Base-by-base conservation (phyloP, 2,797 vertebrate genomes). In the Hypotaenidia okinawae region DNA sequence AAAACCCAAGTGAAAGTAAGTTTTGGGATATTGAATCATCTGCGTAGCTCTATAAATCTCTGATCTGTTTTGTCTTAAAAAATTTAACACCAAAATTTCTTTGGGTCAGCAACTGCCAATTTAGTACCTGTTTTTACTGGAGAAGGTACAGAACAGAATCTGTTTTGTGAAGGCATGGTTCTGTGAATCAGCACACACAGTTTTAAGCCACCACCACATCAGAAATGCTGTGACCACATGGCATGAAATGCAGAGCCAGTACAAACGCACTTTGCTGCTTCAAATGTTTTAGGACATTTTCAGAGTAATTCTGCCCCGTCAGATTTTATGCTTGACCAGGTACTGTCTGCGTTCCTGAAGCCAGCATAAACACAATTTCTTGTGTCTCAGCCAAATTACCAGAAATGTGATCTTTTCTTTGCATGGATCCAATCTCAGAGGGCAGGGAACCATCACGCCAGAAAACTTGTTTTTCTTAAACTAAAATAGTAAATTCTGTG, bases 311-410 rank as follows among this genome's bases (percentile, higher is more conserved):
- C 76, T 94, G 75, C 78, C 67, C 77, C 57, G 57, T 81, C 52
- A 87, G 81, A 77, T 89, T 93, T 93, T 84, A 67, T 83, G 89
- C 93, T 70, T 85, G 59, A 96, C 89, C 93, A 93, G 88, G 86
- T 95, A 94, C 39, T 30, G 39, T 73, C 84, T 92, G 88, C 86
- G 59, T 54, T 82, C 84, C 62, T 18, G 49, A 89, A 90, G 92
- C 93, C 94, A 97, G 90, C 45, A 87, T 41, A 93, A 97, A 93
- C 90, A 93, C 32, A 1, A 13, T 73, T 86, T 59, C 88, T 84
- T 66, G 47, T 59, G 27, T 82, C 93, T 75, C 79, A 76, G 91
- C 88, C 94, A 90, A 87, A 59, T 49, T 70, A 87, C 83, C 77
- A 92, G 92, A 79, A 93, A 95, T 33, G 37, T 0, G 25, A 95